phyloP scores from a whole-genome alignment of 2,113 vertebrate genomes.

The Xerus inauris region DNA sequence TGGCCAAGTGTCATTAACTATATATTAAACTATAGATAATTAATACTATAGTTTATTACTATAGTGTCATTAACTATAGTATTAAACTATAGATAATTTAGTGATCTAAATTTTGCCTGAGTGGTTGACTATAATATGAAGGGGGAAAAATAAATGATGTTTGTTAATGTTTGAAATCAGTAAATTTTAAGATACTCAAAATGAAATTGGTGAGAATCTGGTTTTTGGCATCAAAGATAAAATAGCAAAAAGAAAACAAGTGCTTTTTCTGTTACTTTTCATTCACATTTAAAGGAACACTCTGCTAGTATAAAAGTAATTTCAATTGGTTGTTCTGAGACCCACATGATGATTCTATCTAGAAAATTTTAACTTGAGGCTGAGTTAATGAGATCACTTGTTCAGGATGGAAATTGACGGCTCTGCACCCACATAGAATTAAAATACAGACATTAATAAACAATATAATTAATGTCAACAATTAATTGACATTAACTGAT shows the following conservation, averaged over 20 bases:
- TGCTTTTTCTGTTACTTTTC: constrained; percentile 26
- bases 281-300: constrained; percentile 11
- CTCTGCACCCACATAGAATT: neutral
- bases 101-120: constrained; percentile 17
- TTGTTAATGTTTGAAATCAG: constrained; percentile 46
- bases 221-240: constrained; percentile 22
- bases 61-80: constrained; percentile 11
- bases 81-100: neutral
- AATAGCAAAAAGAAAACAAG: constrained; percentile 43
- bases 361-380: neutral
- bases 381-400: neutral
- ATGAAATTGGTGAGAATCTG: constrained; percentile 12
- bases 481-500: no score
- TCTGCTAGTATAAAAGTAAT: constrained; percentile 45
- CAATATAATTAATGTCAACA: no score
- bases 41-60: no score
- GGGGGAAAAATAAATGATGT: constrained; percentile 22
- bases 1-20: neutral
- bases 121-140: constrained; percentile 10
- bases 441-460: constrained; percentile 10
- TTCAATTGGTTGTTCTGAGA: neutral
- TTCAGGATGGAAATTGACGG: constrained; percentile 8
- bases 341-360: neutral
- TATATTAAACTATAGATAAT: constrained; percentile 14
- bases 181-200: constrained; percentile 44